A percentile compares a stretch with the other conserved stretches of the same genome.
Conservation (phyloP, 30 jellyfish, hydroid and myxozoan species). For the Phacellophora camtschatica region DNA sequence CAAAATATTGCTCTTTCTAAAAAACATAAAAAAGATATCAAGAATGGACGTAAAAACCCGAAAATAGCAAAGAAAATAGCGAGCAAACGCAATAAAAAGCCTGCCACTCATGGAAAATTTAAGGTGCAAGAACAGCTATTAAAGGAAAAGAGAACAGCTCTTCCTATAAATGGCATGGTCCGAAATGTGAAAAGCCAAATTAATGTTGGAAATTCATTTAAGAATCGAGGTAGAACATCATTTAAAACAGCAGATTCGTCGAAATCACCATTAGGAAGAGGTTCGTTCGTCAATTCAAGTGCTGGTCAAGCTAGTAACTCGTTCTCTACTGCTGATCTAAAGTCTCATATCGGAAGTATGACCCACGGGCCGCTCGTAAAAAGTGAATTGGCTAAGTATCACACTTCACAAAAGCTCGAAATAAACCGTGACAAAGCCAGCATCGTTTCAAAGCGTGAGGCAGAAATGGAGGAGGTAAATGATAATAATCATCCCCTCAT, state of each 20-base stretch:
- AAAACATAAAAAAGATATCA: not conserved
- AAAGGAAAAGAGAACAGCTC: not conserved
- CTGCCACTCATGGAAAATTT: not conserved
- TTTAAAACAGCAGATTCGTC: not conserved
- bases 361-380: too few species aligned
- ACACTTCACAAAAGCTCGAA: not conserved
- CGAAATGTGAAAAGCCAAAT: not conserved
- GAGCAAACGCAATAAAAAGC: not conserved
- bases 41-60: not conserved
- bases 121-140: not conserved
- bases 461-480: not conserved
- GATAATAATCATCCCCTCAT: too few species aligned
- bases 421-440: not conserved
- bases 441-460: not conserved
- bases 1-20: not conserved
- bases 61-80: not conserved
- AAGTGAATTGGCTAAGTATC: too few species aligned
- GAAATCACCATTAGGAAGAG: not conserved
- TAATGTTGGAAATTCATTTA: not conserved
- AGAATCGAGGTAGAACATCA: not conserved
- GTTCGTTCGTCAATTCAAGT: constrained; percentile 37
- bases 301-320: constrained; percentile 33
- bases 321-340: constrained; percentile 49
- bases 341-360: not conserved
- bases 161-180: not conserved